Base-by-base conservation (phyloP, 1,140 invertebrate genomes). In the Drosophila tristis region DNA sequence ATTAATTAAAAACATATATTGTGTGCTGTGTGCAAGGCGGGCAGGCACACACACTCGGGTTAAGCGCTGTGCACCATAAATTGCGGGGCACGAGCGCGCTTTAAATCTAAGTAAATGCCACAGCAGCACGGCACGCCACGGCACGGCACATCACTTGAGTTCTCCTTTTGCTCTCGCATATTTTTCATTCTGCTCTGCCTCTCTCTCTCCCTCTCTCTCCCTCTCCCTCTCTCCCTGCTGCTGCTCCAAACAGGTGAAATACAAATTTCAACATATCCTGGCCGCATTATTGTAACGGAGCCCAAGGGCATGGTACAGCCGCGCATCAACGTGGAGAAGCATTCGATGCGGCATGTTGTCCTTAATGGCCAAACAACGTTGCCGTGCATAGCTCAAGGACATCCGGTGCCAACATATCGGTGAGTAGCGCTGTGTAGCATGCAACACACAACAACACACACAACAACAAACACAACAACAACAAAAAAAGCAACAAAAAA, bases 401-500 rank as follows among this genome's bases (percentile, higher is more conserved):
- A 95, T 94, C 96, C 96, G 4, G 94, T 96, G 31, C 96, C 96
- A 44, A 94, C 93, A 58, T 96, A 96, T 92, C 95, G 95, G 94
- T 95, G 93, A 93, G 92, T 90, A 71, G 31, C 31, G 11, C 2
- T 31, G 31, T 31, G 31, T 31, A 9, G 35, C 35, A 39, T 39
- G 35, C 35, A 39, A 39, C 35, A 78, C 56, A 77, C 57, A 61
- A 71, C n/a, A 63, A 80, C 56, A 76, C 65, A 73, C 44, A 50
- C 51, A 47, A 44, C 44, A 50, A 31, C 29, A 55, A 45, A 39
- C 20, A 35, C 42, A 42, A 58, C 48, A 51, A 50, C 63, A 20
- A 20, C 20, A 20, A 20, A 20, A 20, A 1, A 20, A 20, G 20
- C 55, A 57, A 57, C 58, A 51, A 26, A 64, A 74, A 31, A n/a